Evolutionary conservation across 2,888 invertebrate species (phyloP), one percentile per base, ranked within the genome.

Genomic region (Melitaea athalia): DNA sequence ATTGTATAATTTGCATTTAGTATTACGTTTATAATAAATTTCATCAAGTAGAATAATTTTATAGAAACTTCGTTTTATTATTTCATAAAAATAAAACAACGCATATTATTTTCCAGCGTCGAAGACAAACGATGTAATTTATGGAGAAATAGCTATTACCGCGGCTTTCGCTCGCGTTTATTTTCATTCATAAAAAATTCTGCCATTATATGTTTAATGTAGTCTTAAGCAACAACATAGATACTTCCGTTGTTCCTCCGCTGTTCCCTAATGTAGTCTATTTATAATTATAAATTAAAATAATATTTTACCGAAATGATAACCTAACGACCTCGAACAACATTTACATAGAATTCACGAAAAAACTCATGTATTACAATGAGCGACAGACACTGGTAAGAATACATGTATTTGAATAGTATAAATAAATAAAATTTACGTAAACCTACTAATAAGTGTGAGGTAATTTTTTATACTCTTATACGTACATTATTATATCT

Each of bases 91-190:
- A 49, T 49, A 49, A 49, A 14, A 49, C 47, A 24, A n/a, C n/a
- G n/a, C n/a, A 49, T 49, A n/a, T 49, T n/a, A 49, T 49, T 49
- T 49, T n/a, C 14, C 47, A 5, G 5, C 47, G 47, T 49, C 3
- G 47, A 49, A 49, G 47, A 49, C 47, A 49, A 49, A 49, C 47
- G 47, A 49, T 49, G 47, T 49, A 14, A 49, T 49, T 49, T 49
- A 49, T n/a, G 47, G 6, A 49, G 47, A n/a, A 49, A 49, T 14
- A 14, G 47, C n/a, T 49, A 49, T 49, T 49, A 49, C 47, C n/a
- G 47, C 47, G 47, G 47, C 38, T 49, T 49, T 49, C 47, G 5
- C 14, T 14, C 6, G n/a, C 47, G 47, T 49, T n/a, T n/a, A 49
- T 14, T n/a, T 49, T 49, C 47, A n/a, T 49, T 49, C 47, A 49